Evolutionary conservation across 2,888 invertebrate species (phyloP), one percentile per base, ranked within the genome.

Genomic region (Blera fallax): DNA sequence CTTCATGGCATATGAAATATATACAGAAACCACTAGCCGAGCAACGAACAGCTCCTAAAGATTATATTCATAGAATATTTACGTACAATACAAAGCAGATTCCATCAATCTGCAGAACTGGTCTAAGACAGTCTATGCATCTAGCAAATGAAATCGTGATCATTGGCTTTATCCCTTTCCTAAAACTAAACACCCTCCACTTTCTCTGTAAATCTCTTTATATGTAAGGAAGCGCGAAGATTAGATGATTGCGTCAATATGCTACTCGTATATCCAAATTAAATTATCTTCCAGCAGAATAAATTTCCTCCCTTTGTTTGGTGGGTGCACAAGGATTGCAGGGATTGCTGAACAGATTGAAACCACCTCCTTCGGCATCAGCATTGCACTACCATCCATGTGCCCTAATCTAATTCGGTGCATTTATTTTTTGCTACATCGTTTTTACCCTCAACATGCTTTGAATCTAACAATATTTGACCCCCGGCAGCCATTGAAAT

Each of bases 241-340:
- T 91, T 91, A 91, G 91, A 89, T 91, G 91, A 91, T 91, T 91
- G 92, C 91, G 88, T 90, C 91, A 91, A 91, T 91, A 91, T 91
- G 91, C 89, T 91, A 82, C 88, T 88, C 89, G 89, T 91, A 90
- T 89, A 91, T 89, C 89, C 89, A 91, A 91, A 91, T 91, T 91
- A 91, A 91, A 91, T 91, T 91, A 91, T 91, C 91, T 90, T 89
- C 88, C 90, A 89, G 90, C 90, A 89, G 90, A 88, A 89, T 89
- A 88, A 82, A 88, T 88, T 87, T 87, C 88, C 91, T 90, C 90
- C 90, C 90, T 90, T 89, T 89, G 90, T 89, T 90, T 90, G 76
- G 85, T 67, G 74, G 76, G 81, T 81, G 77, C 67, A 85, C 72
- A 85, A 48, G 60, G 67, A 85, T 62, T 81, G 85, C 85, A 72